These are phyloP conservation scores for Zaprionus tsacasi DNA, from an alignment of 1,140 invertebrate species.

Conservation along the genomic window DNA sequence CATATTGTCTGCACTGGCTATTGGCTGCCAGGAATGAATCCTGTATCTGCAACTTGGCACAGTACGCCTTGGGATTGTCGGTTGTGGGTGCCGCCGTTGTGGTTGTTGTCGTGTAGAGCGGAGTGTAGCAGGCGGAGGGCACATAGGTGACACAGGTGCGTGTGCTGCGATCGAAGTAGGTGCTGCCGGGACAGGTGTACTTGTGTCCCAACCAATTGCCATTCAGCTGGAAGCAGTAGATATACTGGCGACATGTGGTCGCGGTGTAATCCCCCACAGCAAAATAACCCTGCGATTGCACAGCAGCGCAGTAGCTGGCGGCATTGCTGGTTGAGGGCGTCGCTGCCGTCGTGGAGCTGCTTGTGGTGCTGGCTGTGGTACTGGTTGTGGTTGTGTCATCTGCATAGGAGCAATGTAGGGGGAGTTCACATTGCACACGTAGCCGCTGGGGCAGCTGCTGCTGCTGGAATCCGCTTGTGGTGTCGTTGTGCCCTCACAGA, in stretches of 20 bases:
- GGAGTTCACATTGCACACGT: slow-evolving; percentile 63
- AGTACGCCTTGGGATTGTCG: background rate
- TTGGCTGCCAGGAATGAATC: background rate
- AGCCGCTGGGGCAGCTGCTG: slow-evolving; percentile 56
- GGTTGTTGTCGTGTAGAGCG: background rate
- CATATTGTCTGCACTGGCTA: background rate
- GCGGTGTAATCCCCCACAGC: slow-evolving; percentile 56
- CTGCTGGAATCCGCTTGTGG: slow-evolving; percentile 44
- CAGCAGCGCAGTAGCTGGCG: slow-evolving; percentile 50
- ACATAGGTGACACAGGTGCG: slow-evolving; percentile 29
- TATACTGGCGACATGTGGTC: slow-evolving; percentile 71
- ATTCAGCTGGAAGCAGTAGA: slow-evolving; percentile 49
- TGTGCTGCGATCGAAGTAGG: slow-evolving; percentile 57
- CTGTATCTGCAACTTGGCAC: background rate
- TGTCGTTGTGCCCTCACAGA: slow-evolving; percentile 62
- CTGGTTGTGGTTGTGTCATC: slow-evolving; percentile 29
- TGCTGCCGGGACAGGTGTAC: slow-evolving; percentile 60
- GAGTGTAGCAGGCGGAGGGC: slow-evolving; percentile 54
- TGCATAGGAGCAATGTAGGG: slow-evolving; percentile 63
- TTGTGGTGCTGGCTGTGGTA: slow-evolving; percentile 15
- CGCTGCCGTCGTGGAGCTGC: slow-evolving; percentile 27
- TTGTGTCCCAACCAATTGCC: slow-evolving; percentile 57
- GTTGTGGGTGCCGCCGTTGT: background rate
- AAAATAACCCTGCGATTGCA: slow-evolving; percentile 46
- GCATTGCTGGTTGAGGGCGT: slow-evolving; percentile 50